Percentiles rank a stretch among this genome's conserved stretches.
These are phyloP conservation scores for Phalacrocorax aristotelis DNA, from an alignment of 2,113 vertebrate genomes.

Conservation along the genomic window DNA sequence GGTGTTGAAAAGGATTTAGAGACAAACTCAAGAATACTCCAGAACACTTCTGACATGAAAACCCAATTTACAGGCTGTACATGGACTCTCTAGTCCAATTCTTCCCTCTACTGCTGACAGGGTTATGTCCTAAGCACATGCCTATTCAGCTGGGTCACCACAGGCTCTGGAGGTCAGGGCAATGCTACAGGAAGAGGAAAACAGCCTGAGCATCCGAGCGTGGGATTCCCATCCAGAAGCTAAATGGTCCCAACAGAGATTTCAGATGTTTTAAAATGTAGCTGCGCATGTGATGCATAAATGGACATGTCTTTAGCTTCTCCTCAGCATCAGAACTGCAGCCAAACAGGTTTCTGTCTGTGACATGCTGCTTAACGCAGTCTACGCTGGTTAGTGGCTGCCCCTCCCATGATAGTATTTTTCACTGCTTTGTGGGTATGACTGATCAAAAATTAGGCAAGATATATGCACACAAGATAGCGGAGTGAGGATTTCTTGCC, in stretches of 20 bases:
- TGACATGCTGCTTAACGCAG: background rate
- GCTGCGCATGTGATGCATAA: background rate
- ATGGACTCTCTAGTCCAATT: background rate
- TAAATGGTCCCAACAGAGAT: background rate
- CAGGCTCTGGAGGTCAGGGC: background rate
- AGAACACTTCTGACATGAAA: background rate
- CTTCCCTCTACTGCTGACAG: background rate
- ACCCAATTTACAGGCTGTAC: background rate
- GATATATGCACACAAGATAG: background rate
- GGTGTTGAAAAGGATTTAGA: background rate
- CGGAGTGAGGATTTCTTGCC: background rate
- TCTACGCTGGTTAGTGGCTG: background rate
- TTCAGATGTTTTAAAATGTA: background rate
- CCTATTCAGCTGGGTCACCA: background rate
- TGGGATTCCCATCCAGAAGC: background rate
- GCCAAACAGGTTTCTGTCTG: background rate
- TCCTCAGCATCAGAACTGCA: background rate
- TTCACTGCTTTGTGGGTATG: background rate
- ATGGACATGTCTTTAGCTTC: background rate
- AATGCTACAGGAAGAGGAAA: background rate
- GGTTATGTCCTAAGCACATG: background rate
- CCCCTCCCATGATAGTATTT: fast-evolving
- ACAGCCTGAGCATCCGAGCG: background rate
- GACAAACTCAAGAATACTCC: background rate
- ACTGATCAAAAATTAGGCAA: background rate